Evolutionary conservation across 2,888 invertebrate species (phyloP), one percentile per base, ranked within the genome.

Genomic region (Himalopsyche japonica): DNA sequence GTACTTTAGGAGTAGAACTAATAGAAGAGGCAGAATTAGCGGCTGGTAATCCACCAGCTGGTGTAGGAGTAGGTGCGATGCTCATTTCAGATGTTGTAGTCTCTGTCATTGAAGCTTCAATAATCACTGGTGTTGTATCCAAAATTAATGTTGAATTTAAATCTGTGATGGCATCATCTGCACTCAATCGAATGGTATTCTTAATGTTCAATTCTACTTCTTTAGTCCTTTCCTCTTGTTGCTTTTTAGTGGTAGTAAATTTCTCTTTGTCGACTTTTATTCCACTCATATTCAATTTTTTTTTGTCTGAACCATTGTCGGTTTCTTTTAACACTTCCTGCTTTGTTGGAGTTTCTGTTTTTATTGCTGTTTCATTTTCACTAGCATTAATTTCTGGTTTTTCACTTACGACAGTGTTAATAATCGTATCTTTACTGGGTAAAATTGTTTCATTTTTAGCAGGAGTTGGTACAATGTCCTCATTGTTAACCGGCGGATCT

Each of bases 1-100:
- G 84, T 30, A 82, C 86, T 64, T 87, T 89, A 24, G 87, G 84
- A 70, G 88, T 86, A 47, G 87, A 88, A 81, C 89, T 86, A 81
- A 88, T 87, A 64, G 87, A 87, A 81, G 82, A 12, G n/a, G 76
- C 80, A 80, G 85, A 84, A 27, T 85, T 86, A 77, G 88, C 87
- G 27, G 87, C 86, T 8, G 91, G 90, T 49, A 93, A 87, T 78
- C 88, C 89, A 86, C 92, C 91, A 5, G 92, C 92, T 30, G 92
- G 91, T 6, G 90, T 91, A 57, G 86, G 88, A 81, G 79, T 83
- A 27, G 70, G 27, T 27, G 70, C 24, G 24, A 80, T 82, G 70
- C 82, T 86, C 6, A 76, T 43, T 4, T 89, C 86, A 49, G 87
- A 88, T 47, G 88, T 87, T 70, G 88, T 87, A 43, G 90, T 37